Evolutionary conservation across 1,140 invertebrate genomes (phyloP), one percentile per base, ranked within the genome.

Genomic region (Augochlora pura): DNA sequence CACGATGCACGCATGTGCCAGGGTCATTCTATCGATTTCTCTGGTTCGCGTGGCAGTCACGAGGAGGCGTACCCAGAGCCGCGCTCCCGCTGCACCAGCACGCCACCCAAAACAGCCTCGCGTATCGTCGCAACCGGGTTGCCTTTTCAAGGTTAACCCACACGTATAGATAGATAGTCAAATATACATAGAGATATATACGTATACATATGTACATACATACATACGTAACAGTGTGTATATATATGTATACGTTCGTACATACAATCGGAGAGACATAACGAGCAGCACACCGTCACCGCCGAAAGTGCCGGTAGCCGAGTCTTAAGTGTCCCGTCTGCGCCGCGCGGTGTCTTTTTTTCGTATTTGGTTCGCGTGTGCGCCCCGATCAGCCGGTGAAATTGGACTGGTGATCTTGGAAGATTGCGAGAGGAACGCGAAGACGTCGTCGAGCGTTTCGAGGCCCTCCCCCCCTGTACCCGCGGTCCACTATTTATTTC

Each of bases 61-160:
- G 70, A 83, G 84, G 78, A 81, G 85, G 79, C 81, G 87, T 81
- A 76, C 67, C 80, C 86, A 86, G 62, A 81, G 84, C 90, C 86
- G 87, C 73, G 75, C 63, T 80, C 85, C 78, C 83, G 57, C 76
- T 71, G 80, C 84, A 74, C 67, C 74, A 66, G 64, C 86, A 88
- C 86, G 89, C 90, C 90, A 88, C 88, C 90, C 91, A 91, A 92
- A 92, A 92, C 91, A 92, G 90, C 90, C 89, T 91, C 88, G 91
- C 89, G 90, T 89, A 90, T 88, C 89, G 88, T 89, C 89, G 87
- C 88, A 87, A 88, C 89, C 91, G 87, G 82, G 89, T 91, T 87
- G 74, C 82, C 81, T 88, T 91, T 92, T 92, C 91, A 92, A 92
- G 91, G 91, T 92, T 92, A 92, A 92, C 88, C 90, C 64, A 72